Base-by-base conservation (phyloP, 2,797 vertebrate genomes). In the Ptychobarbus kaznakovi region DNA sequence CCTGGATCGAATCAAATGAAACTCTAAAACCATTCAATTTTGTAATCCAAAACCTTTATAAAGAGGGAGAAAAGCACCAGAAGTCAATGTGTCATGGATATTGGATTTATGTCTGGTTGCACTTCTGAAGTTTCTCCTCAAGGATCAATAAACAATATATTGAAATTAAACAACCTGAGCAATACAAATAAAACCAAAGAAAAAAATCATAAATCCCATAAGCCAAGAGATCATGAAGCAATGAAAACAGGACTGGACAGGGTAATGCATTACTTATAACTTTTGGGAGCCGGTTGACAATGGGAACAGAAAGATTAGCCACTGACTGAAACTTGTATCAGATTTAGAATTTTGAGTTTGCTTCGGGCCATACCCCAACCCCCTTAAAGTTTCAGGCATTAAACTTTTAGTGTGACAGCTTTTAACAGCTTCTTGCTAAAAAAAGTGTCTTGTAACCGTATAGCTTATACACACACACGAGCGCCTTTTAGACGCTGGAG, bases 21-120 rank as follows among this genome's bases (percentile, higher is more conserved):
- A 66, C 32, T 44, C 8, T 49, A 70, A 44, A 66, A 51, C 35
- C 82, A 63, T 68, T 28, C 46, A 74, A 51, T 61, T 12, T 13
- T 70, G 70, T 84, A 87, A 84, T 35, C 63, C 49, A 82, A 80
- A 76, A 66, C 32, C 1, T 28, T 22, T 38, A 81, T 61, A 58
- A 44, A 84, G 38, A 76, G n/a, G 56, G 65, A 70, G 38, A 72
- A 38, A 42, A 69, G 66, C 40, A 49, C 49, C n/a, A 73, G 72
- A 32, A 32, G 77, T 28, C 13, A 74, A 18, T 79, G 44, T 80
- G 80, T 88, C 76, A 86, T 40, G 46, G 63, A 63, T 73, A 82
- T 87, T 46, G 16, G 22, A 73, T 87, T 66, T 44, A 51, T 20
- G 11, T 22, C 72, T 66, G 28, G 63, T 70, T 81, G 63, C 28